Base-by-base conservation (phyloP, 64 coral and sea anemone genomes). In the Acropora yongei region DNA sequence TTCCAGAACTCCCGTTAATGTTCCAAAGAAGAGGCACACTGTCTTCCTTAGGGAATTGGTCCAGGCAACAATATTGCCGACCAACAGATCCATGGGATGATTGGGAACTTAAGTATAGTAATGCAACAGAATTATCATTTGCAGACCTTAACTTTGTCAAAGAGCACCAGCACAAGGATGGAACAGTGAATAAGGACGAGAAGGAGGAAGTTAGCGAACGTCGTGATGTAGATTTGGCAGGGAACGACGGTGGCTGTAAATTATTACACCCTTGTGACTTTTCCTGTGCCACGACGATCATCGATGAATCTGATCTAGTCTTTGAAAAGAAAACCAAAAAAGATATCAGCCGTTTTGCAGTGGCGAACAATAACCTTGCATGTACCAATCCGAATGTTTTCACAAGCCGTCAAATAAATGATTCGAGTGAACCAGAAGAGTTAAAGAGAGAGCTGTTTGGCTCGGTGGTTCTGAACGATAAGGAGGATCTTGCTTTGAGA, bases 101-200 rank as follows among this genome's bases (percentile, higher is more conserved):
- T 72, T 72, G 68, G 68, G 68, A 72, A 72, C 68, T 72, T 72
- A 72, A 72, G 16, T 17, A 72, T 72, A 72, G 68, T 72, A 16
- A 72, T 72, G 68, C 13, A 72, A 72, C 68, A 16, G 68, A 72
- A 12, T 72, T 72, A 12, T 16, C 68, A 12, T 17, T 72, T 12
- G 68, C 8, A 72, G n/a, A 72, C 14, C 68, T 8, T 16, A 72
- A 72, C 68, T 72, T 72, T 72, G 8, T 72, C 8, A 16, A 72
- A 12, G 68, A 72, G 68, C 8, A 12, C 8, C 14, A 4, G 68
- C 14, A 8, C 18, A 17, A 12, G 68, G 68, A 16, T 72, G 14
- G 9, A 72, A 72, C 68, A 72, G 14, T 55, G 10, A 55, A 55
- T 11, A 72, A 65, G 8, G 16, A 1, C 8, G 60, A 65, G 60